Percentiles rank a stretch among this genome's conserved stretches.
These are phyloP conservation scores for Crotalus helleri DNA, from an alignment of 2,113 vertebrate genomes.

Conservation along the genomic window DNA sequence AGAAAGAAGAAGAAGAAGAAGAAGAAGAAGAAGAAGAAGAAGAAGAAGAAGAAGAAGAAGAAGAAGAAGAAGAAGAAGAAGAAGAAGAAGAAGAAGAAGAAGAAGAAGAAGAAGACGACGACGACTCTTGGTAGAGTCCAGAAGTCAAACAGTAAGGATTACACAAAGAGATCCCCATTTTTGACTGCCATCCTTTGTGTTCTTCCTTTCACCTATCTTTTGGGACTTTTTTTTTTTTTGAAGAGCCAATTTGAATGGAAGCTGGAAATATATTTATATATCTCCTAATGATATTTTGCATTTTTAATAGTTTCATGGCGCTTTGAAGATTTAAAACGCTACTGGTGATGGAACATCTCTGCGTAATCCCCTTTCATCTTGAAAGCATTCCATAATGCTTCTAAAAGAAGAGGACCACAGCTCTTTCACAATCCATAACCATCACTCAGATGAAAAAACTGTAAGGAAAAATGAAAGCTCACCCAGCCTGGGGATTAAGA, in stretches of 20 bases:
- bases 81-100: no score
- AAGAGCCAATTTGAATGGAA: not conserved
- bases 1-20: no score
- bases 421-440: not conserved
- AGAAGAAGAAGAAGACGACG: no score
- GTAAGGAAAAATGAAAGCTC: not conserved
- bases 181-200: not conserved
- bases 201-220: not conserved
- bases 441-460: not conserved
- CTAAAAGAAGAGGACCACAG: not conserved
- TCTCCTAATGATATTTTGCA: not conserved
- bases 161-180: not conserved
- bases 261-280: not conserved
- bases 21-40: no score
- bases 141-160: not conserved
- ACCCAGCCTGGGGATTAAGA: not conserved
- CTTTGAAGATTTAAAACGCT: constrained; percentile 7
- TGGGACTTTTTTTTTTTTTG: not conserved
- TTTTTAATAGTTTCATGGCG: not conserved
- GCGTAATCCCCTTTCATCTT: constrained; percentile 8
- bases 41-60: no score
- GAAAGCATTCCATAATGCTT: not conserved
- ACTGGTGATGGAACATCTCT: not conserved
- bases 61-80: no score
- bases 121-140: not conserved